Evolutionary conservation across 2,888 invertebrate genomes (phyloP), one percentile per base, ranked within the genome.

Genomic region (Pediacus dermestoides): DNA sequence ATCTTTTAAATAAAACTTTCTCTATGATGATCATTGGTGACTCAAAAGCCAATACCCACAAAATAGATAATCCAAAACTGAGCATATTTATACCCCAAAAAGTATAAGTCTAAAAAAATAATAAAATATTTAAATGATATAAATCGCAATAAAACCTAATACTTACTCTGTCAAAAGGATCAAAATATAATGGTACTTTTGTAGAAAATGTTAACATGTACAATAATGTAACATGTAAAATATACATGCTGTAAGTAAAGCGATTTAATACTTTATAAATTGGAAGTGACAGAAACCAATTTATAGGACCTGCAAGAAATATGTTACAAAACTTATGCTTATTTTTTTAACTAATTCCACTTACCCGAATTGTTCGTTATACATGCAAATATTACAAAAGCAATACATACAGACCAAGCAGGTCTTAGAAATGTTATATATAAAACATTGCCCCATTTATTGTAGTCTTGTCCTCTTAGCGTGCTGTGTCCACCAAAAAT

Each of bases 211-310:
- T 38, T 8, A 38, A 34, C 16, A 44, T 14, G 16, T 34, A 44
- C 8, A 47, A 27, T 33, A 74, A 55, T 0, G 70, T 64, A 6
- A 67, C 52, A 46, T 75, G 75, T 0, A 68, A 49, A n/a, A 75
- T 51, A 45, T 73, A 76, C 52, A 74, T 66, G 1, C 70, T 71
- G 42, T 70, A 75, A 0, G 74, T 73, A 2, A 75, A 61, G 1
- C 72, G 64, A 1, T 72, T 70, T 1, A 74, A 67, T 8, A 74
- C 58, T 58, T 73, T 71, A 70, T 73, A 74, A 25, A 73, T 44
- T 3, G 53, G 49, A 1, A 71, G 52, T 0, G 71, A 71, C 0
- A 75, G 59, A 38, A 74, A 70, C 68, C 70, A 73, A 54, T 75
- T 74, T 3, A 75, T 57, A 1, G 71, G 67, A 49, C 74, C 74